Conservation (phyloP, 2,113 vertebrate genomes). For the Heterotis niloticus region DNA sequence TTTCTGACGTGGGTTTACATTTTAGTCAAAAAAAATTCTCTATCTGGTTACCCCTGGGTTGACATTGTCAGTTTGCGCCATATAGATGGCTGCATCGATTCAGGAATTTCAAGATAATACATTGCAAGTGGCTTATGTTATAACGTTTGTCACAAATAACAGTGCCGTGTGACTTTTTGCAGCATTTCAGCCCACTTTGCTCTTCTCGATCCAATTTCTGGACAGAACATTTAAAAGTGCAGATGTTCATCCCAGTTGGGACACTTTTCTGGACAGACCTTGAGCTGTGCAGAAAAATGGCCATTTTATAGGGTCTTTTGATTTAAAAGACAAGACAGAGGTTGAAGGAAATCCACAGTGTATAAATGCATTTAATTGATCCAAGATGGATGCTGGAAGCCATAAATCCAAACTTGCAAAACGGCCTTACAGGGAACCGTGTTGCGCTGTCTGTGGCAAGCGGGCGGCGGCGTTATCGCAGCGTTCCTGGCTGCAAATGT, state of each 20-base stretch:
- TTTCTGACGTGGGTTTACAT: conserved; percentile 18
- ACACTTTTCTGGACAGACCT: neutral
- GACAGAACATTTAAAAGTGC: too few relatives aligned
- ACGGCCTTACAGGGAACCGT: neutral
- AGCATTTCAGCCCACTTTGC: too few relatives aligned
- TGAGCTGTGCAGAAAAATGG: neutral
- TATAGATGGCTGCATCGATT: too few relatives aligned
- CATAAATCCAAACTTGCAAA: neutral
- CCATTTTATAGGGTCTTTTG: neutral
- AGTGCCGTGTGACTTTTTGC: too few relatives aligned
- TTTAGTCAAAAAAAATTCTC: neutral
- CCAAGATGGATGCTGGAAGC: neutral
- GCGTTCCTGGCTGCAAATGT: conserved; percentile 16
- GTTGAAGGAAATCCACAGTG: neutral
- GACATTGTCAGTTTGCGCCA: too few relatives aligned
- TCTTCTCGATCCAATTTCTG: too few relatives aligned
- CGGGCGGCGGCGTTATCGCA: neutral
- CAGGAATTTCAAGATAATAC: too few relatives aligned
- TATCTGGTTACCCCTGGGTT: neutral
- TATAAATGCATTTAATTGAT: neutral
- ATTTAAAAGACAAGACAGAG: neutral
- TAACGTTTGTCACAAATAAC: too few relatives aligned
- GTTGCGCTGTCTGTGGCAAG: neutral
- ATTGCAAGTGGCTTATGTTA: too few relatives aligned
- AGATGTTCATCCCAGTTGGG: neutral